phyloP scores from a whole-genome alignment of 2,888 invertebrate species.

The Hylaea fasciaria region DNA sequence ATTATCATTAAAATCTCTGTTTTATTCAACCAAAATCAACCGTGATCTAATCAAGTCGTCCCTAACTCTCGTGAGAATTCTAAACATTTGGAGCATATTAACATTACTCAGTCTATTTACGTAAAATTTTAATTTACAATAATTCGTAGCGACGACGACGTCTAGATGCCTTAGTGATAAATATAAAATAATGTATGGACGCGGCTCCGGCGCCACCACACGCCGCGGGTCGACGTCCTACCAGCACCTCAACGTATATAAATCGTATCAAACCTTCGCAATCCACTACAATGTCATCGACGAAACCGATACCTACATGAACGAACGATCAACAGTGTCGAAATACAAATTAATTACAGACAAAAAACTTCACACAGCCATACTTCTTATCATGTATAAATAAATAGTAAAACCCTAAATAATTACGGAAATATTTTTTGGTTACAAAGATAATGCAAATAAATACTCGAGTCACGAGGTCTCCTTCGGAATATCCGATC shows the following conservation, averaged over 20 bases:
- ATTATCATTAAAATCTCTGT: conserved; percentile 30
- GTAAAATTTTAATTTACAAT: conserved; percentile 59
- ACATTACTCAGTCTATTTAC: conserved; percentile 79
- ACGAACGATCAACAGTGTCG: conserved; percentile 46
- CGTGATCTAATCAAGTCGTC: conserved; percentile 27
- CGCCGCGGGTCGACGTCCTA: conserved; percentile 40
- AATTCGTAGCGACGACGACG: conserved; percentile 58
- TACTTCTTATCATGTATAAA: conserved; percentile 75
- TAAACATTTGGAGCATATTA: conserved; percentile 63
- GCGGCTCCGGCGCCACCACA: conserved; percentile 52
- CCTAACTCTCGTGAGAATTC: conserved; percentile 38
- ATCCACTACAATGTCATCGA: conserved; percentile 28
- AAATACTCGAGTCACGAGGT: conserved; percentile 62
- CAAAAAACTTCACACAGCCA: conserved; percentile 80
- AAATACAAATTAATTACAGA: conserved; percentile 68
- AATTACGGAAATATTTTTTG: conserved; percentile 75
- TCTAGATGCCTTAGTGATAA: conserved; percentile 57
- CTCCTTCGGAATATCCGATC: conserved; percentile 51
- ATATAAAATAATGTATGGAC: conserved; percentile 51
- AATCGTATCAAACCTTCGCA: conserved; percentile 48
- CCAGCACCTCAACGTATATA: conserved; percentile 73
- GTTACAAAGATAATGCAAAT: conserved; percentile 73
- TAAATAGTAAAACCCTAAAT: conserved; percentile 72
- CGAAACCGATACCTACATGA: conserved; percentile 22
- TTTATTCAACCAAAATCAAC: conserved; percentile 38